A percentile compares a stretch with the other conserved stretches of the same genome.
phyloP scores from a whole-genome alignment of 2,888 invertebrate species.

The Phengaris alcon region DNA sequence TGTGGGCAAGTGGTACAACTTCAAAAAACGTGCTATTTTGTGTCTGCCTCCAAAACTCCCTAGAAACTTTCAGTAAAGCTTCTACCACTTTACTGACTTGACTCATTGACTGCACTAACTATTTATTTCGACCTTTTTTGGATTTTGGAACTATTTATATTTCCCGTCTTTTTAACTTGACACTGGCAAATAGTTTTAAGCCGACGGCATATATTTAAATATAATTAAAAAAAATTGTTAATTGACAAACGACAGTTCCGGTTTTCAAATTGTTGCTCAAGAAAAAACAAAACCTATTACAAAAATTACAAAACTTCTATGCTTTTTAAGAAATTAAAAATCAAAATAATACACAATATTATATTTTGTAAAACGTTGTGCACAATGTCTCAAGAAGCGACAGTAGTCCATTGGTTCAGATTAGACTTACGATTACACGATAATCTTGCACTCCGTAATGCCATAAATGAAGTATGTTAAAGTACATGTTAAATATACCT shows the following conservation, averaged over 20 bases:
- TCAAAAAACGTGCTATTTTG: no score
- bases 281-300: background rate
- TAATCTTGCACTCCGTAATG: conserved; percentile 80
- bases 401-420: conserved; percentile 83
- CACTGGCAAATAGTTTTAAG: no score
- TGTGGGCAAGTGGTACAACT: no score
- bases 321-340: background rate
- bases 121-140: no score
- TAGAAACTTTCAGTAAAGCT: no score
- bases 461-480: conserved; percentile 69
- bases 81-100: no score
- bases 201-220: no score
- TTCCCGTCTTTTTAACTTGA: no score
- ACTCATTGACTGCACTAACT: no score
- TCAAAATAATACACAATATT: background rate
- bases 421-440: conserved; percentile 83
- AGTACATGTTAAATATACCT: background rate
- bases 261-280: background rate
- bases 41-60: no score
- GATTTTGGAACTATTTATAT: no score
- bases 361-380: conserved; percentile 20
- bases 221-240: no score
- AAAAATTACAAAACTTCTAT: background rate
- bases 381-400: conserved; percentile 54
- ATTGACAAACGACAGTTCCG: background rate